These are phyloP conservation scores for Ptiloglossa arizonensis DNA, from an alignment of 1,140 invertebrate genomes.

Conservation along the genomic window DNA sequence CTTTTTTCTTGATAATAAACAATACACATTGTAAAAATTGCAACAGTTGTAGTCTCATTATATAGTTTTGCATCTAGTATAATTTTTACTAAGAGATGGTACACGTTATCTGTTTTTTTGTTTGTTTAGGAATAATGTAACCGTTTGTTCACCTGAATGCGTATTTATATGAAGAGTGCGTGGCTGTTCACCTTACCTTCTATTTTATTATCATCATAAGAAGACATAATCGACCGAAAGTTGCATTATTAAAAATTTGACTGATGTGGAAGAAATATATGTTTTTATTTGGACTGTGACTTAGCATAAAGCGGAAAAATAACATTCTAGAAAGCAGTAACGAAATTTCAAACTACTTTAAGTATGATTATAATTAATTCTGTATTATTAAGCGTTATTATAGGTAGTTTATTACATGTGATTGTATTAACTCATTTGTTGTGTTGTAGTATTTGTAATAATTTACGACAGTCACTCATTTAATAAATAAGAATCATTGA, in stretches of 20 bases:
- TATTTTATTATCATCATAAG: slow-evolving; percentile 63
- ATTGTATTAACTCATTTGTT: slow-evolving; percentile 67
- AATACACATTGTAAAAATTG: no score
- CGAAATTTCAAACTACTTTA: slow-evolving; percentile 55
- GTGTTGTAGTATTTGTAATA: slow-evolving; percentile 70
- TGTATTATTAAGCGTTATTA: slow-evolving; percentile 65
- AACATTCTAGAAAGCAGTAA: slow-evolving; percentile 51
- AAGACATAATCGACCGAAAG: slow-evolving; percentile 51
- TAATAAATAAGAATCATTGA: slow-evolving; percentile 69
- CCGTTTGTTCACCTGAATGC: slow-evolving; percentile 65
- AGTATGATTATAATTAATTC: slow-evolving; percentile 63
- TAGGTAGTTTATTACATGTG: slow-evolving; percentile 64
- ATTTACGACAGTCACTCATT: slow-evolving; percentile 67
- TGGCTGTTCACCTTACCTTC: slow-evolving; percentile 64
- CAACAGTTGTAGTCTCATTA: no score
- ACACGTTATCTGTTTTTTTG: slow-evolving; percentile 62
- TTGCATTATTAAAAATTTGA: slow-evolving; percentile 45
- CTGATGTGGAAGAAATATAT: slow-evolving; percentile 32
- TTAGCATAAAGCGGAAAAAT: slow-evolving; percentile 48
- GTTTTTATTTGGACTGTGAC: slow-evolving; percentile 48
- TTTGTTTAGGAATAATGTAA: slow-evolving; percentile 73
- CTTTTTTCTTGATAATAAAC: no score
- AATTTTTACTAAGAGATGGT: slow-evolving; percentile 32
- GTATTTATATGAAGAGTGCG: slow-evolving; percentile 70
- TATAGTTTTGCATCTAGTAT: slow-evolving; percentile 1